These are phyloP conservation scores for Papilio polytes DNA, from an alignment of 1,140 invertebrate genomes.

Conservation along the genomic window DNA sequence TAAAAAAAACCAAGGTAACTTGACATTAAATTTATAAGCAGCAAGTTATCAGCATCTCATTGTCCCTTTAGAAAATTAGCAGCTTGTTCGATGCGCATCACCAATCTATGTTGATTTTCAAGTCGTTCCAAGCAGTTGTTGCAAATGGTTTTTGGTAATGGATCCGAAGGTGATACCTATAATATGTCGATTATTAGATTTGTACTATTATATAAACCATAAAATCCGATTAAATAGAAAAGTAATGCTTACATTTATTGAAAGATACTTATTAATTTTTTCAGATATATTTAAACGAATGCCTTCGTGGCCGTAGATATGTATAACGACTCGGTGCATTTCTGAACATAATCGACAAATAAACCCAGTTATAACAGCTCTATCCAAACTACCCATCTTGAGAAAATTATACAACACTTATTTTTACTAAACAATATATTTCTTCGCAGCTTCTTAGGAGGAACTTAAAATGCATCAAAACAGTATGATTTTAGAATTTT, in stretches of 20 bases:
- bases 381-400: slow-evolving; percentile 89
- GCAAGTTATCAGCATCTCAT: slow-evolving; percentile 60
- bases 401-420: neutral
- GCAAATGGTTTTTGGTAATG: slow-evolving; percentile 90
- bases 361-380: slow-evolving; percentile 90
- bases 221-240: slow-evolving; percentile 38
- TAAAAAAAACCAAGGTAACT: slow-evolving; percentile 55
- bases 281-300: slow-evolving; percentile 88
- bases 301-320: slow-evolving; percentile 91
- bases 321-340: slow-evolving; percentile 91
- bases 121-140: slow-evolving; percentile 87
- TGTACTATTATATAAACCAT: slow-evolving; percentile 36
- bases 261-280: slow-evolving; percentile 90
- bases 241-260: slow-evolving; percentile 87
- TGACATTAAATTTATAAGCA: slow-evolving; percentile 57
- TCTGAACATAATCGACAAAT: slow-evolving; percentile 91
- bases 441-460: neutral
- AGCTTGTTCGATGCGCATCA: slow-evolving; percentile 85
- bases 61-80: slow-evolving; percentile 72
- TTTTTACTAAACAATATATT: neutral
- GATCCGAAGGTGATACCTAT: slow-evolving; percentile 89
- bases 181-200: slow-evolving; percentile 32
- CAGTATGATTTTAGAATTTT: slow-evolving; percentile 7
- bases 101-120: slow-evolving; percentile 88
- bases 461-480: slow-evolving; percentile 7